These are phyloP conservation scores for Pempheris klunzingeri DNA, from an alignment of 2,797 vertebrate species.

Conservation along the genomic window DNA sequence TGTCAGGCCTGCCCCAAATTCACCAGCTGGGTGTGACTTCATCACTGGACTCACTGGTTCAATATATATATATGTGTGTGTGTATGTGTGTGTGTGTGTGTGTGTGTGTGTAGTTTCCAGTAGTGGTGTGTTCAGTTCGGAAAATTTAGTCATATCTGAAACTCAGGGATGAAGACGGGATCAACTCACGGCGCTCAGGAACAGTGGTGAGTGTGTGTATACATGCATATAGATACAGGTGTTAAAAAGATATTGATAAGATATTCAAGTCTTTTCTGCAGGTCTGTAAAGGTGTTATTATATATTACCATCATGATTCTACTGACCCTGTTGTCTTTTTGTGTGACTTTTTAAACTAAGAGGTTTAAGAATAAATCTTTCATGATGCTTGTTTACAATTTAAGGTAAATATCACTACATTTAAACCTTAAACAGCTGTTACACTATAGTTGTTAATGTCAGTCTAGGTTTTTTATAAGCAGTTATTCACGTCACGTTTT, in stretches of 20 bases:
- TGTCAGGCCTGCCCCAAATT: conserved; percentile 83
- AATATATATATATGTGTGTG: conserved; percentile 7
- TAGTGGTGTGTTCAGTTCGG: conserved; percentile 31
- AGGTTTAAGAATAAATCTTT: neutral
- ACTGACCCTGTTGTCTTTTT: neutral
- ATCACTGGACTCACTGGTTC: conserved; percentile 63
- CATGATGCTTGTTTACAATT: too few relatives aligned
- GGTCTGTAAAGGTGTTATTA: neutral
- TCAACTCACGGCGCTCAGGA: conserved; percentile 45
- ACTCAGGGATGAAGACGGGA: conserved; percentile 68
- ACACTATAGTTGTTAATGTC: too few relatives aligned
- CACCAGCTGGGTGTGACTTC: conserved; percentile 83
- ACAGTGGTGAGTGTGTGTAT: conserved; percentile 49
- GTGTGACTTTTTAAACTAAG: neutral
- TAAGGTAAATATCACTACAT: too few relatives aligned
- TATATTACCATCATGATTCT: neutral
- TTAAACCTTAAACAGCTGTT: too few relatives aligned
- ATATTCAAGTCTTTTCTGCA: neutral
- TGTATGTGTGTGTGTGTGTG: conserved; percentile 15
- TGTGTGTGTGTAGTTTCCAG: conserved; percentile 18
- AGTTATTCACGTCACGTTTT: neutral
- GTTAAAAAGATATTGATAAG: too few relatives aligned
- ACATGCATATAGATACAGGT: too few relatives aligned
- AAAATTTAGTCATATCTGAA: conserved; percentile 48
- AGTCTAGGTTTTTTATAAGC: too few relatives aligned